Evolutionary conservation across 2,797 vertebrate genomes (phyloP).

Genomic region (Catharus ustulatus): DNA sequence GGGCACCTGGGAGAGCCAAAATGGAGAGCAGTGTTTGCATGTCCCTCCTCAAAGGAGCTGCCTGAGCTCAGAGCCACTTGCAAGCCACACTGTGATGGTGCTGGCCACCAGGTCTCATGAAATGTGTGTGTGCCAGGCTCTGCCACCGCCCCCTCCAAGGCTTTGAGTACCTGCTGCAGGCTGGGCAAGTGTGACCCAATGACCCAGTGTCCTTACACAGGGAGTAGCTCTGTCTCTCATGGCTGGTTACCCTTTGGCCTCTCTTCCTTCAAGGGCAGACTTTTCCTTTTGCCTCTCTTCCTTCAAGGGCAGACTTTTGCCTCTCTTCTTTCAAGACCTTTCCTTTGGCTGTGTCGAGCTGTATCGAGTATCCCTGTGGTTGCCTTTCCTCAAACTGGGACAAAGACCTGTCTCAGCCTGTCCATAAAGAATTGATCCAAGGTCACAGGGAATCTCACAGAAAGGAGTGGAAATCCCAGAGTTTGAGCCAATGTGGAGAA

Average conservation of each 20-base stretch:
- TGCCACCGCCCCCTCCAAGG: not conserved
- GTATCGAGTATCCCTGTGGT: rapidly evolving
- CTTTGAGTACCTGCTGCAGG: not conserved
- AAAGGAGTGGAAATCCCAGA: not conserved
- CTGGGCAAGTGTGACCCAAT: not conserved
- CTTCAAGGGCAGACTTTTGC: not conserved
- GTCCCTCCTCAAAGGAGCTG: not conserved
- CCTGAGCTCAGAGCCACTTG: not conserved
- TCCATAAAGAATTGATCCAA: not conserved
- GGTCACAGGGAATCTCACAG: not conserved
- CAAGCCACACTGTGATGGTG: rapidly evolving
- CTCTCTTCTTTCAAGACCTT: not conserved
- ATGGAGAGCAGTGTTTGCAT: not conserved
- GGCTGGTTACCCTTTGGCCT: not conserved
- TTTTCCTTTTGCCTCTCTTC: not conserved
- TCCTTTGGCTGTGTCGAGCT: not conserved
- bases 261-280: not conserved
- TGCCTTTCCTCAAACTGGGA: not conserved
- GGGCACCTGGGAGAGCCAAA: not conserved
- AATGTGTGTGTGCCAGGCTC: not conserved
- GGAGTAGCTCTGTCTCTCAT: rapidly evolving
- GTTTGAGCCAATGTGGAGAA: not conserved
- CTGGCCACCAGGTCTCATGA: not conserved
- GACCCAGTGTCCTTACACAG: rapidly evolving
- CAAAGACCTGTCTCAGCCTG: not conserved